phyloP scores from a whole-genome alignment of 2,888 invertebrate species.

The Lydus trimaculatus region DNA sequence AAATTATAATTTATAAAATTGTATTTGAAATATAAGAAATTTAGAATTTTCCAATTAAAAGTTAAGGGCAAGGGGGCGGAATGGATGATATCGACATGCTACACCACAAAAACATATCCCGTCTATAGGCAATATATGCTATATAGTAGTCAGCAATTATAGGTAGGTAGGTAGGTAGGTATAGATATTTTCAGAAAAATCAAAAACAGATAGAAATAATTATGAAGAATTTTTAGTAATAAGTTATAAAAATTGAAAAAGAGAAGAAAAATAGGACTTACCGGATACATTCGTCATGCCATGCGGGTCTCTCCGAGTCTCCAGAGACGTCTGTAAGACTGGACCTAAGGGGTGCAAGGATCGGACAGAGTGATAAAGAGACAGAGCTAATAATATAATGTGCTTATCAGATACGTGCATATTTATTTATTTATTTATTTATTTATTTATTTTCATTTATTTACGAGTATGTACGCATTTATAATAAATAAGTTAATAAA shows the following conservation, averaged over 20 bases:
- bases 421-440: conserved; percentile 8
- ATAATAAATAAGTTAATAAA: not conserved
- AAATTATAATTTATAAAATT: too few species aligned
- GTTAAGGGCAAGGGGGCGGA: too few species aligned
- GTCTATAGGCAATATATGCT: not conserved
- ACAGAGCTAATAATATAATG: conserved; percentile 39
- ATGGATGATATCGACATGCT: not conserved
- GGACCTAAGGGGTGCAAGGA: conserved; percentile 60
- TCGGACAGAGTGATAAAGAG: conserved; percentile 57
- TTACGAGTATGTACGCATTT: too few species aligned
- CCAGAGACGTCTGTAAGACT: conserved; percentile 59
- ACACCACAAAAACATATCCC: not conserved
- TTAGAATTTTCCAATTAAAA: too few species aligned
- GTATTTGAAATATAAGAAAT: too few species aligned
- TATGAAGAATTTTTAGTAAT: not conserved
- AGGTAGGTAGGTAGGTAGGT: too few species aligned
- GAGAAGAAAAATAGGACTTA: conserved; percentile 60
- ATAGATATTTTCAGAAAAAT: not conserved
- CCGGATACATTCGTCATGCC: conserved; percentile 72
- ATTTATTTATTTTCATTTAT: too few species aligned
- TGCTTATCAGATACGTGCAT: conserved; percentile 50
- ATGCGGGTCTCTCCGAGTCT: conserved; percentile 64
- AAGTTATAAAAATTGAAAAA: not conserved
- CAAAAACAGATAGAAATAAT: not conserved
- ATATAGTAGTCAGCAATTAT: not conserved